Percentiles rank a stretch among this genome's conserved stretches.
These are phyloP conservation scores for Eospalax fontanierii DNA, from an alignment of 2,797 vertebrate genomes.

Conservation along the genomic window DNA sequence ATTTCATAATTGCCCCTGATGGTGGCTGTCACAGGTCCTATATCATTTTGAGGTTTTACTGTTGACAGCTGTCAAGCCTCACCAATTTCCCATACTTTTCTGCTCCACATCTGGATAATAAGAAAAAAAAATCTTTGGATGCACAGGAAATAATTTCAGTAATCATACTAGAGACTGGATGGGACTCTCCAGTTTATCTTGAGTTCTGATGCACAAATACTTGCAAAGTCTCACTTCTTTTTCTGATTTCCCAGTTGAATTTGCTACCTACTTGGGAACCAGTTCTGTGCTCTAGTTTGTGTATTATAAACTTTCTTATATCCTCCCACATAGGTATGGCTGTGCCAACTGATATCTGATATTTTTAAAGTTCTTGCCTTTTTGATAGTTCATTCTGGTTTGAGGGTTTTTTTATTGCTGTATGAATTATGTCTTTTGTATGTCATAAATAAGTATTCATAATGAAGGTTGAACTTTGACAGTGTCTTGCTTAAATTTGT, in stretches of 20 bases:
- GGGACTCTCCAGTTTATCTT: background rate
- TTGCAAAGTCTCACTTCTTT: background rate
- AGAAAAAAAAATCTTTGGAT: background rate
- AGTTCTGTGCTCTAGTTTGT: background rate
- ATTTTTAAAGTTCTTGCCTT: background rate
- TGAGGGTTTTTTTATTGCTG: background rate
- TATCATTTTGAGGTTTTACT: background rate
- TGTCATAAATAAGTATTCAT: background rate
- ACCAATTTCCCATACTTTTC: background rate
- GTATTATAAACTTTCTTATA: background rate
- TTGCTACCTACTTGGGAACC: background rate
- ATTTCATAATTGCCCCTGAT: background rate
- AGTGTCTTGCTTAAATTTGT: background rate
- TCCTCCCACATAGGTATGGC: background rate
- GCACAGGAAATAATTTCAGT: background rate
- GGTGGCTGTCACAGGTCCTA: background rate
- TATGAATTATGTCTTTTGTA: background rate
- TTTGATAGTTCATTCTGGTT: background rate
- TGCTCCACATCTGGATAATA: background rate
- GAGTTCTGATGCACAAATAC: rapidly evolving
- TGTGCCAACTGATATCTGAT: background rate
- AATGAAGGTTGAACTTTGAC: background rate
- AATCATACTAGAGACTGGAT: background rate
- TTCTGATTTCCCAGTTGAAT: background rate
- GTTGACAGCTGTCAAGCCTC: background rate